These are phyloP conservation scores for Dolichallabes microphthalmus DNA, from an alignment of 2,113 vertebrate genomes.

Conservation along the genomic window DNA sequence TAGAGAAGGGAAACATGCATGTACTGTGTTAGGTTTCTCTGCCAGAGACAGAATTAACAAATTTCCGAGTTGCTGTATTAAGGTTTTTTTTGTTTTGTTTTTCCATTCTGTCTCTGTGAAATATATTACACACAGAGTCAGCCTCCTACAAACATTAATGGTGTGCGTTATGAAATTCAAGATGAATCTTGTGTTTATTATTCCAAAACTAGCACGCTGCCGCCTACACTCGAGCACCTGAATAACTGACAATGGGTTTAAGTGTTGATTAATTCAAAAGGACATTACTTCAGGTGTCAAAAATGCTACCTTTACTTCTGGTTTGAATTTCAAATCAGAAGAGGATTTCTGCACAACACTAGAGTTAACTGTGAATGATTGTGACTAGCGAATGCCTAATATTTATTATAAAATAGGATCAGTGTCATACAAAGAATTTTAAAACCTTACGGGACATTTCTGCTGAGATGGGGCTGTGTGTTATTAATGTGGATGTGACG, in stretches of 20 bases:
- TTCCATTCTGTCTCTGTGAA: neutral
- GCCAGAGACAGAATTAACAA: neutral
- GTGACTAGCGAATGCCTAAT: neutral
- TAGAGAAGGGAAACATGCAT: neutral
- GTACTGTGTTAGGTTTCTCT: neutral
- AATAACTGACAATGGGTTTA: slow-evolving; percentile 15
- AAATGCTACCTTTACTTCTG: neutral
- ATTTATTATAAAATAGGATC: neutral
- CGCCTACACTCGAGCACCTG: slow-evolving; percentile 18
- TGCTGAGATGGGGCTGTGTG: neutral
- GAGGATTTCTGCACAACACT: neutral
- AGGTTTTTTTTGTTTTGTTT: neutral
- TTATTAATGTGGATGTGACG: neutral
- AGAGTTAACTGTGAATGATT: neutral
- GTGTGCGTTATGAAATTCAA: neutral
- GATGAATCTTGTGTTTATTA: slow-evolving; percentile 13
- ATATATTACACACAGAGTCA: neutral
- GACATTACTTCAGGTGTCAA: slow-evolving; percentile 22
- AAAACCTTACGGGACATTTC: neutral
- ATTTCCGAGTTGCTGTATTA: neutral
- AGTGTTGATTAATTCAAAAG: slow-evolving; percentile 29
- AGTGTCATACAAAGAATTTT: neutral
- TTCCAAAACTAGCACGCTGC: neutral
- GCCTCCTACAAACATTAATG: slow-evolving; percentile 20
- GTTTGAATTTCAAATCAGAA: slow-evolving; percentile 2